Percentiles rank a stretch among this genome's conserved stretches.
phyloP scores from a whole-genome alignment of 2,113 vertebrate species.

The Grammomys dolichurus region DNA sequence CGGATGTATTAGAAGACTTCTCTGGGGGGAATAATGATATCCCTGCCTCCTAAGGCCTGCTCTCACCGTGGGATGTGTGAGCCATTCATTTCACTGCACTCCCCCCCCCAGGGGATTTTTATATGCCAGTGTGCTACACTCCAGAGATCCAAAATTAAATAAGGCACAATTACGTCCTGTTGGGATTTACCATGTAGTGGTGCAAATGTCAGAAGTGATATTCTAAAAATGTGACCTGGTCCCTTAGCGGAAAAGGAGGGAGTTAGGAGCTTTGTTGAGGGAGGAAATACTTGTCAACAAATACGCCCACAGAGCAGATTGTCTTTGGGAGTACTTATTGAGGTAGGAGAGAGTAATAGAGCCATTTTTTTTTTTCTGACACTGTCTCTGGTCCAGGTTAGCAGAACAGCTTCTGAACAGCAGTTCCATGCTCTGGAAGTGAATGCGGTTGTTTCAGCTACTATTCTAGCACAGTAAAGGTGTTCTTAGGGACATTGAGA shows the following conservation, averaged over 20 bases:
- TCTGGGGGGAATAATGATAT: background rate
- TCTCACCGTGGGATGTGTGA: background rate
- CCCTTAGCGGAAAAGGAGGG: background rate
- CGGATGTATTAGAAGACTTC: background rate
- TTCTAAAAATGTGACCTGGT: background rate
- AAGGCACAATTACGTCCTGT: background rate
- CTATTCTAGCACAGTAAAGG: background rate
- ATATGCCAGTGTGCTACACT: background rate
- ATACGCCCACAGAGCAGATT: background rate
- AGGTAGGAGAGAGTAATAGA: background rate
- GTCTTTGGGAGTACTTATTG: background rate
- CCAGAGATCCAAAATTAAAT: conserved; percentile 51
- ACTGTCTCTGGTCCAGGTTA: background rate
- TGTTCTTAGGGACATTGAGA: background rate
- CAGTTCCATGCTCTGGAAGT: background rate
- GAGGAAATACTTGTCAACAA: background rate
- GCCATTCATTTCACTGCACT: background rate
- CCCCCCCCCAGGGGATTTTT: background rate
- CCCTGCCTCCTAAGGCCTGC: conserved; percentile 6
- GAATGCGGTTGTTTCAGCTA: background rate
- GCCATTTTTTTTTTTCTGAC: background rate
- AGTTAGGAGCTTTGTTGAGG: background rate
- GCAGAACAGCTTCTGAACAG: background rate
- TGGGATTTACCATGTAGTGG: conserved; percentile 32
- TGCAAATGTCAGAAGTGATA: background rate